phyloP scores from a whole-genome alignment of 1,140 invertebrate genomes.

The Parasteatoda tepidariorum region DNA sequence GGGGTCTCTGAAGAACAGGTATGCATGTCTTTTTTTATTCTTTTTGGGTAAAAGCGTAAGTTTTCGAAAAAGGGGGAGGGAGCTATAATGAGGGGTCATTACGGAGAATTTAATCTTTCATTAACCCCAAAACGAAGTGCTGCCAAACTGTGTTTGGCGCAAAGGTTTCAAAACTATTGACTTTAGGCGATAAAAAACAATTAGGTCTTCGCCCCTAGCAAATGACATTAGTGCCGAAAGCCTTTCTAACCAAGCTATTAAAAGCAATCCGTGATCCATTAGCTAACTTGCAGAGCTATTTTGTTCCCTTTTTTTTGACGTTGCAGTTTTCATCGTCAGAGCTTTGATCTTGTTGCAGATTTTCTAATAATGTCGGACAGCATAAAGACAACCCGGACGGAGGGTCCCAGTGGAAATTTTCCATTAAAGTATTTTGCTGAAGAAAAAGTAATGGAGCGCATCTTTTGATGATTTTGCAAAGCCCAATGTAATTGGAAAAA shows the following conservation, averaged over 20 bases:
- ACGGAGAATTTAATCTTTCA: slow-evolving; percentile 55
- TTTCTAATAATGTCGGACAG: no score
- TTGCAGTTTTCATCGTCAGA: no score
- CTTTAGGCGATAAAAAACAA: slow-evolving; percentile 50
- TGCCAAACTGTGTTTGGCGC: slow-evolving; percentile 22
- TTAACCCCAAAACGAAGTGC: slow-evolving; percentile 29
- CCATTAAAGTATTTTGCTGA: no score
- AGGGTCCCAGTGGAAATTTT: no score
- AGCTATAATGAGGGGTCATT: slow-evolving; percentile 43
- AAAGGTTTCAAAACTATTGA: slow-evolving; percentile 43
- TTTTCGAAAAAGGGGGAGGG: background rate
- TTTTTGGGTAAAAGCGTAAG: background rate
- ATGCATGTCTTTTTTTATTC: background rate
- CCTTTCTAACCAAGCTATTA: background rate
- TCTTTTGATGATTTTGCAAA: no score
- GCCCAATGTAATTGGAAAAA: no score
- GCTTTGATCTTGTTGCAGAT: no score
- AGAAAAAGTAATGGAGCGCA: no score
- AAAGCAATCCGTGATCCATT: background rate
- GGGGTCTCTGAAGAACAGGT: background rate
- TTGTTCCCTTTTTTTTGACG: background rate
- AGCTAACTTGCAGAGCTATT: background rate
- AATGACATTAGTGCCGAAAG: slow-evolving; percentile 35
- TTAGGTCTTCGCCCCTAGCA: slow-evolving; percentile 21
- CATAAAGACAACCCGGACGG: no score